Conservation (phyloP, 2,113 vertebrate species). For the Xiphophorus couchianus region DNA sequence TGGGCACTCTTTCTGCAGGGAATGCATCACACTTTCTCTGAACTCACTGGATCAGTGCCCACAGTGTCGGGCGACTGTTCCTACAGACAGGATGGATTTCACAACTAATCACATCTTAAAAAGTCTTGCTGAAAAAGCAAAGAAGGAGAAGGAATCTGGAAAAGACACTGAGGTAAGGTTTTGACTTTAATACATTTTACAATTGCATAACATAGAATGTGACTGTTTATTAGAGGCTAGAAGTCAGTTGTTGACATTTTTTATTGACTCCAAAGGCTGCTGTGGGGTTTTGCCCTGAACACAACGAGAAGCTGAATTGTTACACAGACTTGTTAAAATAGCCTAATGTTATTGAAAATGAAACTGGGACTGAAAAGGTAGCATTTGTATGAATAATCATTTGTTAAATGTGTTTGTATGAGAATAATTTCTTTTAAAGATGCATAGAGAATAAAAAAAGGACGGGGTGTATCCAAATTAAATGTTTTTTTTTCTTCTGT, state of each 20-base stretch:
- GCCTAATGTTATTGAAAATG: too few species aligned
- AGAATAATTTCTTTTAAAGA: too few species aligned
- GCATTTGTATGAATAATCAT: too few species aligned
- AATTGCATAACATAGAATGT: background rate
- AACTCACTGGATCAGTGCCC: constrained; percentile 36
- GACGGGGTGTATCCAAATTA: too few species aligned
- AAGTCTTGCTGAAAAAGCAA: constrained; percentile 16
- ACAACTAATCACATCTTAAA: constrained; percentile 45
- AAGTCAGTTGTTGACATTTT: background rate
- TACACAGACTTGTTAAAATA: too few species aligned
- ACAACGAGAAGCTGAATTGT: constrained; percentile 66
- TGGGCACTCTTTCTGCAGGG: constrained; percentile 70
- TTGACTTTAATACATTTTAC: background rate
- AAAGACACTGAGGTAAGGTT: background rate
- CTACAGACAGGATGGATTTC: constrained; percentile 18
- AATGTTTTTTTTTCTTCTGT: too few species aligned
- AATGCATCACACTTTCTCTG: constrained; percentile 45
- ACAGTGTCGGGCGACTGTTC: constrained; percentile 34
- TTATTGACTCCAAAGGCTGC: background rate
- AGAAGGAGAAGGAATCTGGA: background rate
- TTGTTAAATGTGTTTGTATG: too few species aligned
- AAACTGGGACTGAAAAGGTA: too few species aligned
- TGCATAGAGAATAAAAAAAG: too few species aligned
- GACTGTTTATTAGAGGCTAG: background rate
- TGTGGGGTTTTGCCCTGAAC: constrained; percentile 52